A percentile compares a stretch with the other conserved stretches of the same genome.
Evolutionary conservation across 1,140 invertebrate species (phyloP).

Genomic region (Pteromalus puparum): DNA sequence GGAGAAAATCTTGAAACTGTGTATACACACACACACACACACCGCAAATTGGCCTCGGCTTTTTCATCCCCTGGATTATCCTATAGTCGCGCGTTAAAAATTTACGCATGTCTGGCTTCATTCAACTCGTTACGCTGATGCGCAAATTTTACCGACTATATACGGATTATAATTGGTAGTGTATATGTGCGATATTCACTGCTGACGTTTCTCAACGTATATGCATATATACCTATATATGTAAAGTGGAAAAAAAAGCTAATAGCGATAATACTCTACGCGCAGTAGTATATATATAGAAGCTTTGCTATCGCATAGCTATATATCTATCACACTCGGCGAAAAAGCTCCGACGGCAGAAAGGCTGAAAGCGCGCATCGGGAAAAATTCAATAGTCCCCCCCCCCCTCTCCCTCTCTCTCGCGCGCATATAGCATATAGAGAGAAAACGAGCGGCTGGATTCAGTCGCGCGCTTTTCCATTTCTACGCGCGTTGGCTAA

Average conservation of each 20-base stretch:
- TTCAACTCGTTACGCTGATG: too few relatives aligned
- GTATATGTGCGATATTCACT: not conserved
- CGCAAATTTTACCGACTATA: not conserved
- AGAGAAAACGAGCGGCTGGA: not conserved
- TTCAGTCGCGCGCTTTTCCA: constrained; percentile 17
- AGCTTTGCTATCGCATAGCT: not conserved
- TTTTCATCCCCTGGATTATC: too few relatives aligned
- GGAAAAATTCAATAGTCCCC: constrained; percentile 1
- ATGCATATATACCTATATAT: too few relatives aligned
- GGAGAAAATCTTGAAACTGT: too few relatives aligned
- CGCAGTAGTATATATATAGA: not conserved
- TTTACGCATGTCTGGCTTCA: too few relatives aligned
- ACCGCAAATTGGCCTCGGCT: too few relatives aligned
- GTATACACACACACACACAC: too few relatives aligned
- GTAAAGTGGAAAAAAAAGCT: not conserved
- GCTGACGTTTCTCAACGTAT: too few relatives aligned
- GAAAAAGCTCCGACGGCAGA: not conserved
- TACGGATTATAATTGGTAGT: not conserved
- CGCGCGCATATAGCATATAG: not conserved
- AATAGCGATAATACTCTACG: too few relatives aligned
- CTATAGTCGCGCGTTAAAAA: too few relatives aligned
- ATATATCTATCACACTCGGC: not conserved
- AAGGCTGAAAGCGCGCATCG: not conserved
- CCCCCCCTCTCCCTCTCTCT: too few relatives aligned
- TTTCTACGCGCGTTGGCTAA: not conserved